Evolutionary conservation across 2,797 vertebrate genomes (phyloP), one percentile per base, ranked within the genome.

Genomic region (Girardinus metallicus): DNA sequence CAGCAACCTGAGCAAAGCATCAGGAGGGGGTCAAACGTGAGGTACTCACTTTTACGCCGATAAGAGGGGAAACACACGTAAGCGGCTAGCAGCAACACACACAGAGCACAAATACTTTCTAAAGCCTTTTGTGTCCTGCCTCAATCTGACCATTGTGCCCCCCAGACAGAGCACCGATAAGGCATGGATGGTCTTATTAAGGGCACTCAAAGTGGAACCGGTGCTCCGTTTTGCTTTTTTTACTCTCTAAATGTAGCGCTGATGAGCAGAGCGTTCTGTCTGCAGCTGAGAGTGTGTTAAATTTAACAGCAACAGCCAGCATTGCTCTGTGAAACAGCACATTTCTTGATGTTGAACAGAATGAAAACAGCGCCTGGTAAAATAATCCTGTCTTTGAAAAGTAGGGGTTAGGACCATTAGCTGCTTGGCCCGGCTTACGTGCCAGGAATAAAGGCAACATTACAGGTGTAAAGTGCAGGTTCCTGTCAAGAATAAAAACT

Each of bases 131-230:
- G 92, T 94, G 89, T 88, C 85, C 82, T 80, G 88, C 87, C 90
- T 95, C 94, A 93, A 92, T 94, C 93, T 91, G 91, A 82, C 81
- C 91, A 93, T 93, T 94, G 94, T 95, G 93, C 83, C 86, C 89
- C 85, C 85, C 83, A 87, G 92, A 93, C 92, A 90, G 86, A 89
- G 88, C 87, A 82, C 92, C 89, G 93, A 93, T 94, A 94, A 92
- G 92, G 86, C 88, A 84, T 84, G 88, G 94, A 90, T 86, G 85
- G 91, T 93, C 94, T 93, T 93, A 95, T 93, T 94, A 94, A 93
- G 91, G 89, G 81, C 89, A 80, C 86, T 87, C 74, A 77, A 90
- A 88, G 90, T 89, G 90, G 87, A 91, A 90, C 87, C 85, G 75
- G 75, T 77, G 89, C 88, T 68, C 41, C 23, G 23, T 43, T 70